Conservation (phyloP, 37 sponge, comb jelly and placozoan genomes). For the Diacarnus erythraeanus region DNA sequence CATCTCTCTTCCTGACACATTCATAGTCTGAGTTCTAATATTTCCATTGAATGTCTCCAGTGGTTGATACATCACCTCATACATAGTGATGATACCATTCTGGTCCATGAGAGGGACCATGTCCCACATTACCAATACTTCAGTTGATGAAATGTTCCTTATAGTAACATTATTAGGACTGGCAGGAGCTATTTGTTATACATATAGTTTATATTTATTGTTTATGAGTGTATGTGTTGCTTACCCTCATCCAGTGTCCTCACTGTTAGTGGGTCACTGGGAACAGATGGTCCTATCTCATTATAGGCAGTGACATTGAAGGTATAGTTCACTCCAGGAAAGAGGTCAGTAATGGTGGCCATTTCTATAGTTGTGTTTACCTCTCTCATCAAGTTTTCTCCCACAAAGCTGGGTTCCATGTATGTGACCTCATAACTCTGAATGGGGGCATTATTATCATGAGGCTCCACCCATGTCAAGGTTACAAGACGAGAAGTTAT, state of each 20-base stretch:
- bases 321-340: slow-evolving; percentile 39
- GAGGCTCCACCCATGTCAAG: slow-evolving; percentile 57
- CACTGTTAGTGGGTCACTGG: slow-evolving; percentile 15
- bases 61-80: too few species aligned
- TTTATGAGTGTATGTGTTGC: neutral
- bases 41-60: too few species aligned
- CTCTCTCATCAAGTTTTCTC: neutral
- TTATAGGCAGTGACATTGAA: slow-evolving; percentile 63
- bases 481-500: slow-evolving; percentile 27
- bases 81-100: too few species aligned
- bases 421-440: slow-evolving; percentile 17
- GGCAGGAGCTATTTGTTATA: too few species aligned
- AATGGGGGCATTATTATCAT: slow-evolving; percentile 72
- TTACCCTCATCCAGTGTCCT: slow-evolving; percentile 43
- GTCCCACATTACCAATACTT: slow-evolving; percentile 23
- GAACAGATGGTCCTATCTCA: slow-evolving; percentile 30
- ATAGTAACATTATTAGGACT: slow-evolving; percentile 2
- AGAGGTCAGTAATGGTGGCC: slow-evolving; percentile 20
- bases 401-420: slow-evolving; percentile 9
- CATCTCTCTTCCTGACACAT: too few species aligned
- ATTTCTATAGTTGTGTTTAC: slow-evolving; percentile 11
- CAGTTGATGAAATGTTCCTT: neutral
- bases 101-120: too few species aligned
- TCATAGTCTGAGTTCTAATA: too few species aligned
- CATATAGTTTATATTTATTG: too few species aligned